Conservation (phyloP, 2,888 invertebrate species). For the Anagyrus pseudococci region DNA sequence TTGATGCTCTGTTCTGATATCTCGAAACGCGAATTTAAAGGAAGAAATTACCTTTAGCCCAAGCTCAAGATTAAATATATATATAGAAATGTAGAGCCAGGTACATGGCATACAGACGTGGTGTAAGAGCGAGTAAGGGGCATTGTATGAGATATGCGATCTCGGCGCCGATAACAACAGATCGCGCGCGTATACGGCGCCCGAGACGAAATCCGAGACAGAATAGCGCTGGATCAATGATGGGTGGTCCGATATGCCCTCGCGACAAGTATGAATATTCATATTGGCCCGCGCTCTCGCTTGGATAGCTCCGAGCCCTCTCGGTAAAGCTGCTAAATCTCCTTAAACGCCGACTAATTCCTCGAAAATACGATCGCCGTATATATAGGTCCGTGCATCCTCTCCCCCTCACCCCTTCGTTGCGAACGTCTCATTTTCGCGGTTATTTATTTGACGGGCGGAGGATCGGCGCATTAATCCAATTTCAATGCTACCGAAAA, state of each 20-base stretch:
- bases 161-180: not conserved
- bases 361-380: constrained; percentile 2
- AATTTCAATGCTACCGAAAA: constrained; percentile 1
- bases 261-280: constrained; percentile 29
- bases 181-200: not conserved
- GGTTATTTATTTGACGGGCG: constrained; percentile 14
- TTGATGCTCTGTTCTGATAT: too few relatives aligned
- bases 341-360: constrained; percentile 24
- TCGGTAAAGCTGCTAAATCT: constrained; percentile 28
- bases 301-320: not conserved
- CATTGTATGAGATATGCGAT: constrained; percentile 13
- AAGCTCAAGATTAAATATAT: too few relatives aligned
- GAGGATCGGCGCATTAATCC: constrained; percentile 1
- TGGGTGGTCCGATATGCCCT: constrained; percentile 23
- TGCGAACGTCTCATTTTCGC: constrained; percentile 20
- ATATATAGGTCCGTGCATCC: constrained; percentile 5
- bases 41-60: too few relatives aligned
- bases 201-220: constrained; percentile 12
- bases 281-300: not conserved
- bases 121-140: too few relatives aligned
- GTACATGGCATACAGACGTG: too few relatives aligned
- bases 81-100: too few relatives aligned
- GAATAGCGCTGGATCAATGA: constrained; percentile 6
- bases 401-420: not conserved
- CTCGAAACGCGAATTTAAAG: too few relatives aligned